These are phyloP conservation scores for Antennarius maculatus DNA, from an alignment of 2,797 vertebrate genomes.

Conservation along the genomic window DNA sequence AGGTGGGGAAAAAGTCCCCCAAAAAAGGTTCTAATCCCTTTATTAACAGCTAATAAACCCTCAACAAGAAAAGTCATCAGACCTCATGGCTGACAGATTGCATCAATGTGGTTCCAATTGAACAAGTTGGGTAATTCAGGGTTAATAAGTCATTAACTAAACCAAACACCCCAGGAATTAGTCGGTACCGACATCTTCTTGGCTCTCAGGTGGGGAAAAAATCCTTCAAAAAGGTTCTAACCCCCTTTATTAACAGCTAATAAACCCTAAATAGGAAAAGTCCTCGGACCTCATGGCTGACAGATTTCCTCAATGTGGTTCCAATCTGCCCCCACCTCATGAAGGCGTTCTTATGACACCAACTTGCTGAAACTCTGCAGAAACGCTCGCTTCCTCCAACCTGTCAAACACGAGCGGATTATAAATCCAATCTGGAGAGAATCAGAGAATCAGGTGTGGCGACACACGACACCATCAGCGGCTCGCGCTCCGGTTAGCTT, in stretches of 20 bases:
- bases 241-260: too few species aligned
- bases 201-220: too few species aligned
- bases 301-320: slow-evolving; percentile 4
- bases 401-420: slow-evolving; percentile 5
- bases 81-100: too few species aligned
- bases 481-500: not conserved
- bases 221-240: too few species aligned
- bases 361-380: slow-evolving; percentile 8
- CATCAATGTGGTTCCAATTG: too few species aligned
- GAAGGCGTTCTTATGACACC: not conserved
- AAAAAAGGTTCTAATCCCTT: too few species aligned
- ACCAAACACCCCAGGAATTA: not conserved
- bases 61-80: too few species aligned
- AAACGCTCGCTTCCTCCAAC: slow-evolving; percentile 20
- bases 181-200: not conserved
- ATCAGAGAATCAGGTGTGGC: slow-evolving; percentile 17
- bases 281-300: not conserved
- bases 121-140: not conserved
- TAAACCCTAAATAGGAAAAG: not conserved
- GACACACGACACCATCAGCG: not conserved
- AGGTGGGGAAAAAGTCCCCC: too few species aligned
- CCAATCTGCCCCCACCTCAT: slow-evolving; percentile 1
- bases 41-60: too few species aligned
- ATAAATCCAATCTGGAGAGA: slow-evolving; percentile 20
- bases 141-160: not conserved